A percentile compares a stretch with the other conserved stretches of the same genome.
phyloP scores from a whole-genome alignment of 2,113 vertebrate species.

The Xerus inauris region DNA sequence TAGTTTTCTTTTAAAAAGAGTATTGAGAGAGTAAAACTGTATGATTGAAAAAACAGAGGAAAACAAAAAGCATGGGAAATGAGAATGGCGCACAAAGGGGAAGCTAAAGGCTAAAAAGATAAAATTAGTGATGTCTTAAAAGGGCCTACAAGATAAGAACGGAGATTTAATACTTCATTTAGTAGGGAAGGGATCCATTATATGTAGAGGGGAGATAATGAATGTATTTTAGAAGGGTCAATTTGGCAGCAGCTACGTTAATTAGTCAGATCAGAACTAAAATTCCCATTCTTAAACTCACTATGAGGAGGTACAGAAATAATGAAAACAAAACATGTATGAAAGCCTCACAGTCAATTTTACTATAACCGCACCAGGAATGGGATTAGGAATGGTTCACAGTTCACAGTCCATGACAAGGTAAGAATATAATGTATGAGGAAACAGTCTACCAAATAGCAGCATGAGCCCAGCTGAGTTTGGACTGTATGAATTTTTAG shows the following conservation, averaged over 20 bases:
- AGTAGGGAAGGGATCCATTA: neutral
- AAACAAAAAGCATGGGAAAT: neutral
- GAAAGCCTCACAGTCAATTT: neutral
- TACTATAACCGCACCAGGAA: neutral
- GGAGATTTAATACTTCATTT: neutral
- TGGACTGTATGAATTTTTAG: neutral
- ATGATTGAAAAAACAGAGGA: neutral
- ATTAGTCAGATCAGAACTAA: neutral
- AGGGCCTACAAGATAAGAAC: neutral
- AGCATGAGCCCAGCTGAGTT: neutral
- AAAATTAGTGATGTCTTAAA: neutral
- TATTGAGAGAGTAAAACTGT: neutral
- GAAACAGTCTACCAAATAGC: neutral
- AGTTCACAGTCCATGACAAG: neutral
- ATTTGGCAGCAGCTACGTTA: neutral
- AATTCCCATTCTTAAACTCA: neutral
- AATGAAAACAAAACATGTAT: neutral
- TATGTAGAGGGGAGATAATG: neutral
- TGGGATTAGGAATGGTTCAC: neutral
- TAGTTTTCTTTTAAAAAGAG: slow-evolving; percentile 22
- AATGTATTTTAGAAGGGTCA: neutral
- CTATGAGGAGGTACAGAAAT: neutral
- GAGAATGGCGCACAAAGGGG: neutral
- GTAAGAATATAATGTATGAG: neutral
- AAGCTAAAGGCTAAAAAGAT: neutral